Conservation (phyloP, 2,888 invertebrate species). For the Apamea monoglypha region DNA sequence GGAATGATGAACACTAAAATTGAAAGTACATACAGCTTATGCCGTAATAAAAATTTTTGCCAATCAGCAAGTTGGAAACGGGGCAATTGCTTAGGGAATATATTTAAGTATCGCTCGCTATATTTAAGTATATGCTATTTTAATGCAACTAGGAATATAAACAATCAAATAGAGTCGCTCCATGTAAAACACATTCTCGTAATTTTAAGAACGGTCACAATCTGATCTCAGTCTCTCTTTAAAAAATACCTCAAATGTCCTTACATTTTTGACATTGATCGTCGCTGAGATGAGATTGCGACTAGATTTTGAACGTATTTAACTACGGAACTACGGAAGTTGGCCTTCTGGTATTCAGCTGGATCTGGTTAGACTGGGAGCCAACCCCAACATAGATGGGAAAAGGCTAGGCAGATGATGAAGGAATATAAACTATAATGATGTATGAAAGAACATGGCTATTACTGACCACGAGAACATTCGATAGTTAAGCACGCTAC, state of each 20-base stretch:
- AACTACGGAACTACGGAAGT: too few relatives aligned
- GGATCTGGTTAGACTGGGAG: not conserved
- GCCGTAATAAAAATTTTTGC: not conserved
- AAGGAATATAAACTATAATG: not conserved
- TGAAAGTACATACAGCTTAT: slow-evolving; percentile 16
- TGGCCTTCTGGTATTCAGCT: not conserved
- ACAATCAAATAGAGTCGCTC: not conserved
- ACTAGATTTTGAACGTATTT: too few relatives aligned
- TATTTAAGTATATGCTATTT: not conserved
- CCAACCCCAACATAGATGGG: not conserved
- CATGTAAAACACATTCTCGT: not conserved
- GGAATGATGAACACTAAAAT: slow-evolving; percentile 20
- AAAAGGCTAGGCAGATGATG: not conserved
- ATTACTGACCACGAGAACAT: not conserved
- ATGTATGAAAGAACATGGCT: not conserved
- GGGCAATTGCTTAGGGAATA: too few relatives aligned
- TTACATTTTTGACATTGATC: not conserved
- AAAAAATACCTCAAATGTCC: not conserved
- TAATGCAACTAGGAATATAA: not conserved
- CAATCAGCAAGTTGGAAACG: not conserved
- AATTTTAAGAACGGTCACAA: too few relatives aligned
- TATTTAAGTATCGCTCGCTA: not conserved
- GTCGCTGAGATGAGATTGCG: not conserved
- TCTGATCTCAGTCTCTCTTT: not conserved
- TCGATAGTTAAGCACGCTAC: not conserved